These are phyloP conservation scores for Pseudopleuronectes americanus DNA, from an alignment of 2,797 vertebrate species.

Conservation along the genomic window DNA sequence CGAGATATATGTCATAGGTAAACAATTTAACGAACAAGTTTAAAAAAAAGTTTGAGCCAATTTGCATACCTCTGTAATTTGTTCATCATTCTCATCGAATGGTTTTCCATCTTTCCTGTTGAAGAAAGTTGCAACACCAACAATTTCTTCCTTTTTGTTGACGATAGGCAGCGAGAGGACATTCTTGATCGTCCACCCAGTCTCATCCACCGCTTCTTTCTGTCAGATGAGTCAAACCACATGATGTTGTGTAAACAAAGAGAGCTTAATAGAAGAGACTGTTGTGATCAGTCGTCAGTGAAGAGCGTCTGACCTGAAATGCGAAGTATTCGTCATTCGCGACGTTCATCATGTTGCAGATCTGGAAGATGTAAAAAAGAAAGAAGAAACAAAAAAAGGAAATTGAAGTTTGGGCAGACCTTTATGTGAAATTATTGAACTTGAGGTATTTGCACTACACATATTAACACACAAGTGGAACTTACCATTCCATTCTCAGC, in stretches of 20 bases:
- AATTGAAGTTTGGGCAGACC: no score
- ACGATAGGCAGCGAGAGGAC: constrained; percentile 94
- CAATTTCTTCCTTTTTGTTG: constrained; percentile 97
- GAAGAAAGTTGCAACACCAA: constrained; percentile 94
- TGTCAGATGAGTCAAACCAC: constrained; percentile 49
- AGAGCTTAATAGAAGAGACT: not conserved
- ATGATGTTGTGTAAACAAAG: not conserved
- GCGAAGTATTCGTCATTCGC: constrained; percentile 88
- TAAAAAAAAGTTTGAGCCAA: not conserved
- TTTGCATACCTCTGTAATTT: constrained; percentile 88
- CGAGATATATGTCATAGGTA: no score
- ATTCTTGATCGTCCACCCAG: constrained; percentile 90
- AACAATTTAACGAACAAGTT: not conserved
- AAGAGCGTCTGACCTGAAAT: constrained; percentile 87
- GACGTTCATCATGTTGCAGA: constrained; percentile 97
- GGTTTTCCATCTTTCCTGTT: constrained; percentile 92
- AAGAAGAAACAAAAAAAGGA: not conserved
- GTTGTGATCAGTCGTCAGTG: no score
- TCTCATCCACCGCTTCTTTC: constrained; percentile 92
- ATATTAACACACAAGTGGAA: constrained; percentile 6
- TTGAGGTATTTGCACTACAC: not conserved
- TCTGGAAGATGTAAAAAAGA: constrained; percentile 72
- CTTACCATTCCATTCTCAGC: constrained; percentile 97
- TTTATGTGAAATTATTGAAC: no score
- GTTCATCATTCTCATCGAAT: constrained; percentile 93